Conservation (phyloP, 23 tunicate genomes). For the Pegea sp. region DNA sequence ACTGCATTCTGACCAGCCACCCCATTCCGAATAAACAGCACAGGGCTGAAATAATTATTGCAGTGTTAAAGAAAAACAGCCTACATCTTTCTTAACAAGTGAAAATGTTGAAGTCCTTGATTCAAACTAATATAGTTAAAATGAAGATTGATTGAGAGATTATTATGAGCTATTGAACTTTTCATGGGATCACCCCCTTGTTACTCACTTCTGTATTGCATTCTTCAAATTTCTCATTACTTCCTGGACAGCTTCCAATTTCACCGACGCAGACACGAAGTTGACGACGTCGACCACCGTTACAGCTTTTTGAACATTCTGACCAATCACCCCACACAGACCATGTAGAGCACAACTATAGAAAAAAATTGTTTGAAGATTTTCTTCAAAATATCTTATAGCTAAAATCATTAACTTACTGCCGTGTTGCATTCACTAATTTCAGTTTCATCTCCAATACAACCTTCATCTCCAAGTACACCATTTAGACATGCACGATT, state of each 20-base stretch:
- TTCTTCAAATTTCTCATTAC: conserved; percentile 6
- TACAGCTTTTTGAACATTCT: conserved; percentile 35
- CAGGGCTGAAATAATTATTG: conserved; percentile 23
- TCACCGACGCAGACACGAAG: conserved; percentile 21
- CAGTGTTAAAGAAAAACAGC: too few relatives aligned
- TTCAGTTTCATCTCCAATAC: background rate
- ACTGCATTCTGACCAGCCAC: conserved; percentile 16
- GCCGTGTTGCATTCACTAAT: background rate
- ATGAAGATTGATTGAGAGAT: too few relatives aligned
- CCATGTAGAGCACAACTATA: conserved; percentile 51
- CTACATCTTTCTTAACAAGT: too few relatives aligned
- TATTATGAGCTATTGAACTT: too few relatives aligned
- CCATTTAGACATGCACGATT: background rate
- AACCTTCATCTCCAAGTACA: background rate
- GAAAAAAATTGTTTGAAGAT: background rate
- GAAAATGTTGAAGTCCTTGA: too few relatives aligned
- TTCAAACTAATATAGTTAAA: too few relatives aligned
- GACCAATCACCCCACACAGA: conserved; percentile 43
- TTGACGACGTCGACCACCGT: conserved; percentile 19
- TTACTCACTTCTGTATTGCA: conserved; percentile 22
- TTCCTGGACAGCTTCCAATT: conserved; percentile 18
- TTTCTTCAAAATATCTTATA: background rate
- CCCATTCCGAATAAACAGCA: conserved; percentile 17
- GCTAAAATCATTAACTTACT: conserved; percentile 3
- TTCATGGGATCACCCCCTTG: too few relatives aligned